A percentile compares a stretch with the other conserved stretches of the same genome.
These are phyloP conservation scores for Cryptotermes secundus DNA, from an alignment of 1,140 invertebrate genomes.

Conservation along the genomic window DNA sequence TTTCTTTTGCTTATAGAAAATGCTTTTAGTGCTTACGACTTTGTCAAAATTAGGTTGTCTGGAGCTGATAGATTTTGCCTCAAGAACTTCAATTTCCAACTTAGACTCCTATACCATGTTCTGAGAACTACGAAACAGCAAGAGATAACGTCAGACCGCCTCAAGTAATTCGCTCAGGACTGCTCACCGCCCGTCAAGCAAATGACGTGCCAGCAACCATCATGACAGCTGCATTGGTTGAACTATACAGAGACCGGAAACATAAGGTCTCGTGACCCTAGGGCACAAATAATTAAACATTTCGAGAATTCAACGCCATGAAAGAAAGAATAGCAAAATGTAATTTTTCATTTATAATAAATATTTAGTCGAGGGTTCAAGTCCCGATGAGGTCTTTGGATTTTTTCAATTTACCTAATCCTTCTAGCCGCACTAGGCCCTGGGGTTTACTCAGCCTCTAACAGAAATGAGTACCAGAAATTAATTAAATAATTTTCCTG, in stretches of 20 bases:
- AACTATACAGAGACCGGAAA: neutral
- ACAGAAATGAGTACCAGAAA: too few species aligned
- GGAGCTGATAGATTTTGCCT: neutral
- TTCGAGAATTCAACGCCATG: too few species aligned
- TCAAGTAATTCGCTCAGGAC: neutral
- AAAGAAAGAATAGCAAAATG: too few species aligned
- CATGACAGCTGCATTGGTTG: neutral
- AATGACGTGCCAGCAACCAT: neutral
- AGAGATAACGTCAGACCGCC: neutral
- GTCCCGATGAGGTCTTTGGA: too few species aligned
- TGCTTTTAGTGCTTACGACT: neutral
- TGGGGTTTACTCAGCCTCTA: too few species aligned
- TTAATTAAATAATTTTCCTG: too few species aligned
- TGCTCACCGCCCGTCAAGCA: neutral
- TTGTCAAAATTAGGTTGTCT: neutral
- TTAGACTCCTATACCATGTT: neutral
- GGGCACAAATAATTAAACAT: too few species aligned
- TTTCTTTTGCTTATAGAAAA: neutral
- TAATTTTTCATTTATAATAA: too few species aligned
- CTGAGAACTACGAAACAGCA: neutral
- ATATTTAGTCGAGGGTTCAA: too few species aligned
- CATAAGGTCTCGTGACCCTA: neutral
- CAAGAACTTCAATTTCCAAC: neutral
- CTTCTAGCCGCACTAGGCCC: too few species aligned
- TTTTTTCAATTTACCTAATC: too few species aligned